Conservation (phyloP, 2,797 vertebrate species). For the Enteromius treurensis region DNA sequence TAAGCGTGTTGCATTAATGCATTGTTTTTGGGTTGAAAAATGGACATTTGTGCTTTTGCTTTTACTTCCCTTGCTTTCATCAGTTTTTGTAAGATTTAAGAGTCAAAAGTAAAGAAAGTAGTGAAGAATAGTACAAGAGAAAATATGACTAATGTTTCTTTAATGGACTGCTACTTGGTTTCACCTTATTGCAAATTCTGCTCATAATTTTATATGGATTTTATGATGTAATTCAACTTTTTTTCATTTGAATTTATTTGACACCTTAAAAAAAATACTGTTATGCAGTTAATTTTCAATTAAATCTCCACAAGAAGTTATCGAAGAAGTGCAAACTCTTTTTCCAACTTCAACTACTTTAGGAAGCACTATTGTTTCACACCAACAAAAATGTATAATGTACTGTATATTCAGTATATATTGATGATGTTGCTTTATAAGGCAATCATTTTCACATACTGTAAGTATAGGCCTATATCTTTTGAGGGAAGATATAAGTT, state of each 20-base stretch:
- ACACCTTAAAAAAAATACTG: constrained; percentile 25
- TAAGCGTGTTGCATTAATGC: constrained; percentile 22
- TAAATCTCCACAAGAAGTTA: constrained; percentile 15
- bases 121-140: constrained; percentile 37
- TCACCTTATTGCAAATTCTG: constrained; percentile 48
- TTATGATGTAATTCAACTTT: constrained; percentile 42
- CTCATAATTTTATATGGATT: constrained; percentile 41
- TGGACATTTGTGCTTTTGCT: constrained; percentile 7
- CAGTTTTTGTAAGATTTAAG: constrained; percentile 37
- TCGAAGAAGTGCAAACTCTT: not conserved
- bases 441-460: not conserved
- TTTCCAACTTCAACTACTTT: not conserved
- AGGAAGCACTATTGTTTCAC: not conserved
- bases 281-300: constrained; percentile 24
- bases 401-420: not conserved
- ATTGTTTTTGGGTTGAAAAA: not conserved
- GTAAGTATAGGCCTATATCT: too few species aligned
- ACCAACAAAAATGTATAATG: not conserved
- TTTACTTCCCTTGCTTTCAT: constrained; percentile 31
- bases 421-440: not conserved
- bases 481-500: too few species aligned
- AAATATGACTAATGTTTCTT: constrained; percentile 47
- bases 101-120: constrained; percentile 44
- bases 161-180: constrained; percentile 44
- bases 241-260: constrained; percentile 35